A percentile compares a stretch with the other conserved stretches of the same genome.
Conservation (phyloP, 1,140 invertebrate genomes). For the Macrobrachium nipponense region DNA sequence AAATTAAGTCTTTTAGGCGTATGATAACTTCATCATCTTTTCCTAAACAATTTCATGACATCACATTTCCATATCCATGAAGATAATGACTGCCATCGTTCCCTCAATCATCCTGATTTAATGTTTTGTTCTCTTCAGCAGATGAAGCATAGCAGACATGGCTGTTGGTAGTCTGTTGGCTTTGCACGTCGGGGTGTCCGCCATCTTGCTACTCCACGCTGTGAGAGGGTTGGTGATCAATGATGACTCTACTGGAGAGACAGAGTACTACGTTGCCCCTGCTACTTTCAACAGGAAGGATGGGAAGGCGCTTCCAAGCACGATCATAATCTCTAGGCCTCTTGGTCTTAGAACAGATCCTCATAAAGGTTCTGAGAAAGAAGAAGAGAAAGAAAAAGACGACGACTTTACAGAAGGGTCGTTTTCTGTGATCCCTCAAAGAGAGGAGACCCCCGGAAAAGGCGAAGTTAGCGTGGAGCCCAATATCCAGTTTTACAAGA, state of each 20-base stretch:
- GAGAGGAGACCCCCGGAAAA: neutral
- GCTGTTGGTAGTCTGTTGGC: neutral
- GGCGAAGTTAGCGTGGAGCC: neutral
- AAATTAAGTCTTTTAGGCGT: too few species aligned
- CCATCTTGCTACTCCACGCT: neutral
- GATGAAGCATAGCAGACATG: conserved; percentile 13
- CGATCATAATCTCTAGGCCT: conserved; percentile 46
- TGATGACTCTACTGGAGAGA: neutral
- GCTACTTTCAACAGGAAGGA: conserved; percentile 25
- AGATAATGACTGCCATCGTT: too few species aligned
- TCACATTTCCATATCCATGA: too few species aligned
- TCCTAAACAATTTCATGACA: too few species aligned
- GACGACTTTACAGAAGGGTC: neutral
- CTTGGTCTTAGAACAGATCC: neutral
- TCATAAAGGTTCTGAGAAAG: neutral
- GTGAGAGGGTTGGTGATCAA: conserved; percentile 5
- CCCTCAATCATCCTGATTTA: neutral
- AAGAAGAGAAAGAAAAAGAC: neutral
- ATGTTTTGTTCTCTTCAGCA: neutral
- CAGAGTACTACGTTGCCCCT: conserved; percentile 25
- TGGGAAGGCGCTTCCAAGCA: conserved; percentile 34
- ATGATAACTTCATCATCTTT: too few species aligned
- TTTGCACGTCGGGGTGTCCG: conserved; percentile 3
- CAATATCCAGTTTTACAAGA: conserved; percentile 41
- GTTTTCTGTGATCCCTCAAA: neutral